Conservation (phyloP, 2,113 vertebrate genomes). For the Macquaria australasica region DNA sequence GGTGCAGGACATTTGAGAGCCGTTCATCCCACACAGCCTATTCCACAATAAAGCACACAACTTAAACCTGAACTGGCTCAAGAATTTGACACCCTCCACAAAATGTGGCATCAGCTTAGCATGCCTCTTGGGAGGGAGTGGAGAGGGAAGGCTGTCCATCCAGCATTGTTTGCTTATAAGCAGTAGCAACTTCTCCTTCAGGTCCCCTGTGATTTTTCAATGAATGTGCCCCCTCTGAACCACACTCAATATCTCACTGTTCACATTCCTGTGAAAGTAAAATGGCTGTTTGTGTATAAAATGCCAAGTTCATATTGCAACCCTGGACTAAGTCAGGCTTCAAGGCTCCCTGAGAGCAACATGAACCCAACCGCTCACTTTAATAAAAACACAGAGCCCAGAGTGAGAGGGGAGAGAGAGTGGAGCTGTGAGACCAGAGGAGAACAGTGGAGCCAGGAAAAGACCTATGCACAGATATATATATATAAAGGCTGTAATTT, state of each 20-base stretch:
- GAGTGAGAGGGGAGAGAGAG: not conserved
- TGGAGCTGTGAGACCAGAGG: not conserved
- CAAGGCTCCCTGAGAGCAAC: conserved; percentile 33
- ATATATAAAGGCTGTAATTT: no score
- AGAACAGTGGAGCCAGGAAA: not conserved
- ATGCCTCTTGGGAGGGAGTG: conserved; percentile 20
- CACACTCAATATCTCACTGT: conserved; percentile 12
- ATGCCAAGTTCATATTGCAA: conserved; percentile 31
- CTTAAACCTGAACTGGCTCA: conserved; percentile 62
- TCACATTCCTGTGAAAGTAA: conserved; percentile 40
- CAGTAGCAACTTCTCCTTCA: conserved; percentile 8
- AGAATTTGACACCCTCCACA: conserved; percentile 69
- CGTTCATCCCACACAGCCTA: conserved; percentile 25
- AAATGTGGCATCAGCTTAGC: conserved; percentile 53
- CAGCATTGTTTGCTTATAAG: conserved; percentile 54
- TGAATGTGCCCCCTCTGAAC: not conserved
- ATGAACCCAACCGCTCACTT: conserved; percentile 29
- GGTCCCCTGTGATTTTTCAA: not conserved
- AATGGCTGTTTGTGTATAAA: conserved; percentile 57
- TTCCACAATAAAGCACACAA: conserved; percentile 50
- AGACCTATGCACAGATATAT: not conserved
- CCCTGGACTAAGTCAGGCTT: conserved; percentile 1
- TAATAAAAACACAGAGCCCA: conserved; percentile 49
- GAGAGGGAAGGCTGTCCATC: conserved; percentile 1
- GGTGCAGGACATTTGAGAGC: conserved; percentile 64